Evolutionary conservation across 2,888 invertebrate species (phyloP), one percentile per base, ranked within the genome.

Genomic region (Leptinotarsa tumamoca): DNA sequence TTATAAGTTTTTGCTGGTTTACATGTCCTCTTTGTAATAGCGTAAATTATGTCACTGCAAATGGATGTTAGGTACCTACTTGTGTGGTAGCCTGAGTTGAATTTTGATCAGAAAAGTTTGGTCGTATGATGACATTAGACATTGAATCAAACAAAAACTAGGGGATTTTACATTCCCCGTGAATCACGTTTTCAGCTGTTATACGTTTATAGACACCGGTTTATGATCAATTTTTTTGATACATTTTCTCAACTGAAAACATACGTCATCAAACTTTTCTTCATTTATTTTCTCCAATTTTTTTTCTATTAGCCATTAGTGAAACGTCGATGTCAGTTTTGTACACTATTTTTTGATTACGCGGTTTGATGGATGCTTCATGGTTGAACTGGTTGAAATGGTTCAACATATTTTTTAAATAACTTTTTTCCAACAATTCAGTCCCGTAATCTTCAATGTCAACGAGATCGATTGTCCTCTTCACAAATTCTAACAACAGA

Each of bases 211-310:
- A 73, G 79, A 67, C 18, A 79, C 67, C 33, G 77, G 77, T 61
- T 78, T 67, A 75, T 10, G n/a, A 77, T 77, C 58, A 23, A 79
- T 81, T 75, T 80, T 81, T 75, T 80, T 83, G 51, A 83, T 83
- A 79, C 82, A 83, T 56, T 67, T 83, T 82, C 83, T 82, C 71
- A 84, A 82, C 79, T 80, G 15, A 76, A 78, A 83, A 75, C 81
- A 80, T 43, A 83, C 83, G 78, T 82, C 72, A 75, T 82, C 79
- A 78, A 79, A 79, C 70, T 79, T 77, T 18, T 82, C 5, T 56
- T 75, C 72, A 3, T 71, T 23, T 27, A 27, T 27, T 27, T 27
- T 27, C 23, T 27, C 23, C 23, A 27, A 27, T 52, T 21, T 74
- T 17, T 7, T 68, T 83, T 81, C 78, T 81, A 75, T 78, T 78